Evolutionary conservation across 2,797 vertebrate genomes (phyloP), one percentile per base, ranked within the genome.

Genomic region (Pteropus rufus): DNA sequence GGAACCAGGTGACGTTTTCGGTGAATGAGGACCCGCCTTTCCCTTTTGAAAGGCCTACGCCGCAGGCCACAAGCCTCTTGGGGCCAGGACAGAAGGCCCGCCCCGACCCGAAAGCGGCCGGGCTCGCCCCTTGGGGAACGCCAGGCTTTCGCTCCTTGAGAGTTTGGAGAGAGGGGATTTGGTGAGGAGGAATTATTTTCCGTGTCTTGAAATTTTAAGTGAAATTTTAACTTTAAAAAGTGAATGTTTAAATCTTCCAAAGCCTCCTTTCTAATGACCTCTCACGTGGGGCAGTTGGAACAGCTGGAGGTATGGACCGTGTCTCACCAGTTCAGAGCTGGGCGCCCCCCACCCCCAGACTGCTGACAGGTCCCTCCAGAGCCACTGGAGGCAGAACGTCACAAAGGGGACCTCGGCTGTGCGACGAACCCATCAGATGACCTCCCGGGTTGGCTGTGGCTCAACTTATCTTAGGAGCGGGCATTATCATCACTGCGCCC

Each of bases 381-480:
- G 70, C 60, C 65, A 0, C 91, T 52, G 31, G 49, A 54, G 19
- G 26, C 21, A 56, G 72, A 94, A 97, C 39, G 44, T 34, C 70
- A 84, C 89, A 11, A 41, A 36, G 54, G 96, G 81, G 95, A 92
- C 46, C 44, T 62, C 6, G 0, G 5, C 12, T 23, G 31, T 94
- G 62, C 80, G 69, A 23, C 0, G 9, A 95, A 80, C 94, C 91
- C 95, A 82, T 95, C 90, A 24, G 76, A 89, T 16, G 7, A 75
- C 67, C 82, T 93, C 95, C 96, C 93, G 36, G 56, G 94, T 65
- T 93, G 95, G 89, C 96, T 70, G 83, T 75, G 97, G 94, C 96
- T 83, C 77, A 46, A 85, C 92, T 70, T 92, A 89, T 92, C 95
- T 75, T 84, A 95, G 97, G 94, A 90, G 95, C 96, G 92, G 87